A percentile compares a stretch with the other conserved stretches of the same genome.
Conservation (phyloP, 2,113 vertebrate genomes). For the Caracal caracal region DNA sequence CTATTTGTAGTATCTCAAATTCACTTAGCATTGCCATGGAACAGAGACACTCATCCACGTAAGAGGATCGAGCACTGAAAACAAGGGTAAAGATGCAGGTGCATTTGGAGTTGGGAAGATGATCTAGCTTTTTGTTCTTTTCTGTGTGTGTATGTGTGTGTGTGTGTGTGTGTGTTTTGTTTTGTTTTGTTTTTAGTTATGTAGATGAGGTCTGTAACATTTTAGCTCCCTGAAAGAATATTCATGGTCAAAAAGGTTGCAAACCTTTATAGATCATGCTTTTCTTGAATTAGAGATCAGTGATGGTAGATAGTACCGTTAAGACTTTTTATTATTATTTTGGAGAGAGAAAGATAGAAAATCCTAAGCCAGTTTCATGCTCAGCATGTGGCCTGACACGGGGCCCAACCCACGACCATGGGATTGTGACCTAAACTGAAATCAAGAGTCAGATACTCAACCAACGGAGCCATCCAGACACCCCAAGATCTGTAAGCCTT, state of each 20-base stretch:
- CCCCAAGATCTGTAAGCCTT: background rate
- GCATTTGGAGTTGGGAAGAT: background rate
- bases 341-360: too few species aligned
- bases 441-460: too few species aligned
- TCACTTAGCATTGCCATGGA: background rate
- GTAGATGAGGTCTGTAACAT: background rate
- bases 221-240: background rate
- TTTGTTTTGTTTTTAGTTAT: background rate
- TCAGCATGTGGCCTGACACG: too few species aligned
- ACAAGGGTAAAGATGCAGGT: background rate
- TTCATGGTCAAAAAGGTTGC: background rate
- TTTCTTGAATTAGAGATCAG: background rate
- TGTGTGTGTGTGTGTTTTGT: too few species aligned
- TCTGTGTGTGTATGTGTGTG: too few species aligned
- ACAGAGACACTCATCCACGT: background rate
- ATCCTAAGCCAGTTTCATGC: too few species aligned
- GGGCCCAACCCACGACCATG: too few species aligned
- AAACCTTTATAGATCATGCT: background rate
- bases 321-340: background rate
- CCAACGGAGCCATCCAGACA: too few species aligned
- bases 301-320: background rate
- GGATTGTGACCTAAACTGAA: too few species aligned
- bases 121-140: background rate
- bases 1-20: background rate
- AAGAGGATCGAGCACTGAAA: background rate